phyloP scores from a whole-genome alignment of 2,888 invertebrate species.

The Teleiodes luculella region DNA sequence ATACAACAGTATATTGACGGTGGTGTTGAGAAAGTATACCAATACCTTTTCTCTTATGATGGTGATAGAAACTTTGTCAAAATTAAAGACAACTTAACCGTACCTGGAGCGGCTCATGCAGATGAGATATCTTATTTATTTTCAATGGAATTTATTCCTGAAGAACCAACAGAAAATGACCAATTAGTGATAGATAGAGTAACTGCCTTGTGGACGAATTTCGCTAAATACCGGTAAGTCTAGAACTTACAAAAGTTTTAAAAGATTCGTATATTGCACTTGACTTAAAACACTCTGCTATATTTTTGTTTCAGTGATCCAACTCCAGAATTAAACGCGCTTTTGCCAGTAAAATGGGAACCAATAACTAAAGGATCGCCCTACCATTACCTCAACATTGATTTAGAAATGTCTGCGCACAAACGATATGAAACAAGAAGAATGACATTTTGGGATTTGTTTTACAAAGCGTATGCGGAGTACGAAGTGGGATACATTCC shows the following conservation, averaged over 20 bases:
- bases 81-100: conserved; percentile 24
- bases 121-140: conserved; percentile 56
- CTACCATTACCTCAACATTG: conserved; percentile 20
- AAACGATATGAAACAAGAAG: conserved; percentile 15
- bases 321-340: conserved; percentile 14
- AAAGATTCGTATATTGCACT: no score
- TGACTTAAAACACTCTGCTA: no score
- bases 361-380: conserved; percentile 16
- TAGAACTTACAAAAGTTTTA: no score
- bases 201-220: conserved; percentile 49
- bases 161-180: conserved; percentile 33
- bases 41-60: conserved; percentile 10
- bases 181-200: conserved; percentile 44
- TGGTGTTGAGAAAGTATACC: conserved; percentile 22
- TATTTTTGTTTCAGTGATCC: conserved; percentile 19
- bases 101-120: conserved; percentile 32
- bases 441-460: conserved; percentile 27
- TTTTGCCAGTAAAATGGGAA: conserved; percentile 23
- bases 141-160: conserved; percentile 22
- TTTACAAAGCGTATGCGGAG: conserved; percentile 13
- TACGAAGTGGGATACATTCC: neutral
- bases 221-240: conserved; percentile 8
- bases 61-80: conserved; percentile 40
- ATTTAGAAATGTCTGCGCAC: conserved; percentile 13
- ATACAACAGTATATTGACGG: conserved; percentile 10